These are phyloP conservation scores for Nettapus auritus DNA, from an alignment of 2,113 vertebrate genomes.

Conservation along the genomic window DNA sequence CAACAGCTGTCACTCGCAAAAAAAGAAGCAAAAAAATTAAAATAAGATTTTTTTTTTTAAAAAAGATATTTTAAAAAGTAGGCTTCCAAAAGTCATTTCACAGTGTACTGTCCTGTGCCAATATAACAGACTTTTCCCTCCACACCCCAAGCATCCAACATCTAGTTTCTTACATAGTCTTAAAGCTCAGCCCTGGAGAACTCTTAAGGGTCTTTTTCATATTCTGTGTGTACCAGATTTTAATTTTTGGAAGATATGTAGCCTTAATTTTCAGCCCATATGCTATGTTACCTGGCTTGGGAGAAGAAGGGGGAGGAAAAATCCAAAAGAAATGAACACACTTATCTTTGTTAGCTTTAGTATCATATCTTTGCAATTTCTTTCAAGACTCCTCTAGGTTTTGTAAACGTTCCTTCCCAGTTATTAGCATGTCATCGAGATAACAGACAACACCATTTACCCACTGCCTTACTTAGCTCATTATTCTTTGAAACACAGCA, in stretches of 20 bases:
- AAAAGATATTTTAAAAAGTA: background rate
- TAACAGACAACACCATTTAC: slow-evolving; percentile 59
- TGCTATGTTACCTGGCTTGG: background rate
- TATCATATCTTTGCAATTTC: background rate
- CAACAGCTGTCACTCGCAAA: background rate
- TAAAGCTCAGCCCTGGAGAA: background rate
- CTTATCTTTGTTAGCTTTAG: background rate
- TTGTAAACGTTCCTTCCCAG: slow-evolving; percentile 35
- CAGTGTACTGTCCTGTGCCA: background rate
- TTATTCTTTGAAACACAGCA: slow-evolving; percentile 62
- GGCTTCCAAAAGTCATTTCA: background rate
- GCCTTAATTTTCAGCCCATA: background rate
- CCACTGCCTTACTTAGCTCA: slow-evolving; percentile 44
- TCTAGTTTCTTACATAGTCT: background rate
- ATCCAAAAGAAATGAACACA: background rate
- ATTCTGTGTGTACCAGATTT: background rate
- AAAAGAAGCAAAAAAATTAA: background rate
- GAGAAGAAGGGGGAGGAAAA: background rate
- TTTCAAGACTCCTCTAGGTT: slow-evolving; percentile 16
- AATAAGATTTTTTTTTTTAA: background rate
- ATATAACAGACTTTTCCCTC: background rate
- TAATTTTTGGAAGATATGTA: slow-evolving; percentile 7
- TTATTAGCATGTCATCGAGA: slow-evolving; percentile 45
- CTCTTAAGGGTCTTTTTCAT: background rate
- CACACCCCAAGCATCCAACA: background rate